Evolutionary conservation across 2,113 vertebrate species (phyloP).

Genomic region (Rhinoderma darwinii): DNA sequence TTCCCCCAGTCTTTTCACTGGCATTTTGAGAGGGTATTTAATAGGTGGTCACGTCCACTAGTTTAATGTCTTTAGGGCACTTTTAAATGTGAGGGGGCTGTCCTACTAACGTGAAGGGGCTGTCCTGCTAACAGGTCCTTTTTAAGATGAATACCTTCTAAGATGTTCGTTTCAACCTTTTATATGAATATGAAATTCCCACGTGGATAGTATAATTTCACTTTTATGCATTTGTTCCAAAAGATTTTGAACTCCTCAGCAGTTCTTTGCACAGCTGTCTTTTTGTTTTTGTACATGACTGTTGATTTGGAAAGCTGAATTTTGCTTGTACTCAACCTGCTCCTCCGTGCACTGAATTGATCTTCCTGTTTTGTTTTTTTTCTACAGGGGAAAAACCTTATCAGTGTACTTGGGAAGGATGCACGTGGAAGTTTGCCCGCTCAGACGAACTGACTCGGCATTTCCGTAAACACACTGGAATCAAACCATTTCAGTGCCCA

Average conservation of each 20-base stretch:
- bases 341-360: conserved; percentile 37
- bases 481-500: conserved; percentile 97
- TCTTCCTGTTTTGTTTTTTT: conserved; percentile 60
- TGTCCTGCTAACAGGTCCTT: too few species aligned
- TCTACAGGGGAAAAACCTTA: conserved; percentile 94
- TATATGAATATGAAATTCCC: not conserved
- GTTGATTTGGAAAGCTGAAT: conserved; percentile 1
- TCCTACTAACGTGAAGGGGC: too few species aligned
- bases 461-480: conserved; percentile 97
- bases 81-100: too few species aligned
- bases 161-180: too few species aligned
- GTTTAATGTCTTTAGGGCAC: too few species aligned
- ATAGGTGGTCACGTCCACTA: too few species aligned
- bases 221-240: not conserved
- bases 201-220: not conserved
- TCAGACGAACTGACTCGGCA: conserved; percentile 97
- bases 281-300: not conserved
- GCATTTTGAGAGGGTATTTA: too few species aligned
- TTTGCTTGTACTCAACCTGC: not conserved
- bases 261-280: not conserved
- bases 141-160: too few species aligned
- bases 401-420: conserved; percentile 97
- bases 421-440: conserved; percentile 99
- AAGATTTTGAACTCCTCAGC: not conserved
- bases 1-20: too few species aligned